These are phyloP conservation scores for Formica selysi DNA, from an alignment of 1,140 invertebrate species.

Conservation along the genomic window DNA sequence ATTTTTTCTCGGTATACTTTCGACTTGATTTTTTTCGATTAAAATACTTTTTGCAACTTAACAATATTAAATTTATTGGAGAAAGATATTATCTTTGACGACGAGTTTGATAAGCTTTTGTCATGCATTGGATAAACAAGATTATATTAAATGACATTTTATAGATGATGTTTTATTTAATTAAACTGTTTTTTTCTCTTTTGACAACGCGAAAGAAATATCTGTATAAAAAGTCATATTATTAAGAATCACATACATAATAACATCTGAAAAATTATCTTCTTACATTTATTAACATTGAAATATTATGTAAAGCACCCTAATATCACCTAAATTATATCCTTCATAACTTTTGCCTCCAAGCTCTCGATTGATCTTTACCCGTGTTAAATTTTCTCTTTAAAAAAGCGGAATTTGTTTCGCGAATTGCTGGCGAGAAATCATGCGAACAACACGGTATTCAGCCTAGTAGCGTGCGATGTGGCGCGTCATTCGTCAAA, in stretches of 20 bases:
- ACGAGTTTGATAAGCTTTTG: background rate
- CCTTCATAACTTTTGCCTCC: background rate
- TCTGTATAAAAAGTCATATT: background rate
- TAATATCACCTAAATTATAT: background rate
- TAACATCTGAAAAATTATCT: background rate
- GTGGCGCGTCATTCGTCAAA: conserved; percentile 73
- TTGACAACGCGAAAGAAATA: background rate
- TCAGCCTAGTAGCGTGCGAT: conserved; percentile 58
- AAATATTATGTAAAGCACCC: background rate
- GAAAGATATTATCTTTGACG: background rate
- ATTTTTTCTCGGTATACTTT: background rate
- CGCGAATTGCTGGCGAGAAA: conserved; percentile 54
- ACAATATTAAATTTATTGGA: background rate
- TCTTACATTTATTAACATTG: conserved; percentile 1
- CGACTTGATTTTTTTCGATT: background rate
- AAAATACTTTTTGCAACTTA: background rate
- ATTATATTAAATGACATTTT: too few species aligned
- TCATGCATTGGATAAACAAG: background rate
- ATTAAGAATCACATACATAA: background rate
- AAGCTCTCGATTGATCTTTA: conserved; percentile 15
- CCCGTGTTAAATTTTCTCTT: conserved; percentile 4
- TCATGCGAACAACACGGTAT: conserved; percentile 35
- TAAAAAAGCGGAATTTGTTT: conserved; percentile 3
- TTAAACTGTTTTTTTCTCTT: too few species aligned
- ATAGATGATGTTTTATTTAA: too few species aligned